Percentiles rank a stretch among this genome's conserved stretches.
phyloP scores from a whole-genome alignment of 2,797 vertebrate genomes.

The Gymnothorax javanicus region DNA sequence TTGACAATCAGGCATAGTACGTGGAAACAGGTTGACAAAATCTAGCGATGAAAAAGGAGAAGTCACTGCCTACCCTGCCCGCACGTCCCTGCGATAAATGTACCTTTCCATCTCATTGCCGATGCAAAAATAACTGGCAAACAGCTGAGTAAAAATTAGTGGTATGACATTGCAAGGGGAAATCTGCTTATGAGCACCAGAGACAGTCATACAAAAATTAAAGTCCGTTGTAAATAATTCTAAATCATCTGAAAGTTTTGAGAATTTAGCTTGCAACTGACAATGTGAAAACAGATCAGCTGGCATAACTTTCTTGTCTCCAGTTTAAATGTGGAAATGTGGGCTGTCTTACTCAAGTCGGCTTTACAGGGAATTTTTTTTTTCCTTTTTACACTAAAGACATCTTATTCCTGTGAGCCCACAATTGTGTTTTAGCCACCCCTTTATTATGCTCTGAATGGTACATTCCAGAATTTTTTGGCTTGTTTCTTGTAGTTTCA shows the following conservation, averaged over 20 bases:
- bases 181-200: not conserved
- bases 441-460: not conserved
- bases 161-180: not conserved
- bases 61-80: no score
- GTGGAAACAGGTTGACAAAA: no score
- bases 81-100: not conserved
- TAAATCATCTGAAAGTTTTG: no score
- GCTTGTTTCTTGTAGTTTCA: not conserved
- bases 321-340: not conserved
- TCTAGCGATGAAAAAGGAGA: no score
- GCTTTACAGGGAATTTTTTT: not conserved
- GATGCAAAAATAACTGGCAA: not conserved
- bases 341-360: not conserved
- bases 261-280: not conserved
- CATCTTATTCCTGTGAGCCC: not conserved
- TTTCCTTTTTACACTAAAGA: not conserved
- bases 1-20: no score
- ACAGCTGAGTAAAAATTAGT: not conserved
- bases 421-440: conserved; percentile 6
- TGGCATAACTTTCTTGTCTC: not conserved
- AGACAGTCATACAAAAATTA: not conserved
- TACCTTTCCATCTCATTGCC: not conserved
- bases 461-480: conserved; percentile 7
- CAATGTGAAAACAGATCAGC: not conserved
- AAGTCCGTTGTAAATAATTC: not conserved